A percentile compares a stretch with the other conserved stretches of the same genome.
These are phyloP conservation scores for Galeruca laticollis DNA, from an alignment of 2,888 invertebrate genomes.

Conservation along the genomic window DNA sequence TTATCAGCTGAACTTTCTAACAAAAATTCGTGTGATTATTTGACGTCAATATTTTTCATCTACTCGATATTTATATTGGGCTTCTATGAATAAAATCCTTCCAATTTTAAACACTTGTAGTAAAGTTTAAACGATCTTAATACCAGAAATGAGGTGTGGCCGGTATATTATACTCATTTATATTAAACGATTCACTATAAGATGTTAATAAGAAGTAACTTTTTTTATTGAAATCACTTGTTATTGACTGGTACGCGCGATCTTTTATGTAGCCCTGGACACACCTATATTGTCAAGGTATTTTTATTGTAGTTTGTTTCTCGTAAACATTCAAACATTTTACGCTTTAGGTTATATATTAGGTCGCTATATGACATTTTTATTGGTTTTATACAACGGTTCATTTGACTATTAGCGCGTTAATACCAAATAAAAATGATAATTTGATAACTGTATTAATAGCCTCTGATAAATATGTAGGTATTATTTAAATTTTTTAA, in stretches of 20 bases:
- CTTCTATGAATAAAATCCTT: not conserved
- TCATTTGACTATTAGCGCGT: not conserved
- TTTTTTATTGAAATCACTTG: conserved; percentile 12
- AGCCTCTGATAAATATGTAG: too few species aligned
- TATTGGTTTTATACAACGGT: not conserved
- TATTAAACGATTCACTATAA: conserved; percentile 7
- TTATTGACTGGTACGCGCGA: conserved; percentile 14
- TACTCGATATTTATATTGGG: too few species aligned
- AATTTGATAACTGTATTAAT: conserved; percentile 4
- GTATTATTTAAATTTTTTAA: too few species aligned
- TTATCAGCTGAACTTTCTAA: too few species aligned
- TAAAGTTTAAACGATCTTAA: not conserved
- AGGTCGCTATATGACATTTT: conserved; percentile 6
- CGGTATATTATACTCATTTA: not conserved
- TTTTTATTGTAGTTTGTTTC: not conserved
- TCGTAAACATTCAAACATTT: conserved; percentile 4
- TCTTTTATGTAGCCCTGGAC: conserved; percentile 2
- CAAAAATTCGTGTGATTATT: too few species aligned
- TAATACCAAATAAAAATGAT: conserved; percentile 1
- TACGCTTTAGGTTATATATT: not conserved
- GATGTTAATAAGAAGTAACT: conserved; percentile 12
- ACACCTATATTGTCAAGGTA: conserved; percentile 10
- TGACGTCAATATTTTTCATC: too few species aligned
- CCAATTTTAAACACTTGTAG: not conserved
- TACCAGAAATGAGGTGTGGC: not conserved